Base-by-base conservation (phyloP, 2,113 vertebrate species). In the Lagopus muta region DNA sequence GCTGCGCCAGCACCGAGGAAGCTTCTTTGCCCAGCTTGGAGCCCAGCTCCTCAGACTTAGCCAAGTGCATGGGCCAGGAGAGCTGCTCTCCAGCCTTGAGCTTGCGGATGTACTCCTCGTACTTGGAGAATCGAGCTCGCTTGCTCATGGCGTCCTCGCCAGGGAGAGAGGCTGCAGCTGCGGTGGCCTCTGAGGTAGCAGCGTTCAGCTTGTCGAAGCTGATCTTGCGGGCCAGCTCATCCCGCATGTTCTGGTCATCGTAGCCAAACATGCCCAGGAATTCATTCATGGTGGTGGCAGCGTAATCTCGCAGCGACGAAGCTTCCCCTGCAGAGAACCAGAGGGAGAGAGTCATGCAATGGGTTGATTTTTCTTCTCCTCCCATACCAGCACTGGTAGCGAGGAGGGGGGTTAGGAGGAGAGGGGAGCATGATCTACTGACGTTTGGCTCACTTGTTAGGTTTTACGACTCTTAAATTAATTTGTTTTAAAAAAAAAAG, bases 201-300 rank as follows among this genome's bases (percentile, higher is more conserved):
- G 98, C 97, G 20, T 99, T 99, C 90, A 98, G 97, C 97, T 99
- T 99, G 93, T 99, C 99, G 17, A 99, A 99, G 98, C 98, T 99
- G 96, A 99, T 98, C 98, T 99, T 99, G 97, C 98, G 98, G 96
- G 98, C 98, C 97, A 99, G 98, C 96, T 99, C 99, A 4, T 99
- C 99, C 92, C 98, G 97, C 79, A 98, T 98, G 97, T 99, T 99
- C 98, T 99, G 99, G 97, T 99, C 99, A 0, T 99, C 98, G 1
- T 99, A 99, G 94, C 99, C 99, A 1, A 99, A 99, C 99, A 99
- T 99, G 97, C 99, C 99, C 47, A 99, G 97, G 97, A 99, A 99
- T 97, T 99, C 99, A 4, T 98, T 99, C 99, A 99, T 99, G 97
- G 99, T 99, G 97, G 98, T 99, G 94, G 99, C 99, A 1, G 99